A percentile compares a stretch with the other conserved stretches of the same genome.
Evolutionary conservation across 2,888 invertebrate genomes (phyloP).

Genomic region (Lochmaea capreae): DNA sequence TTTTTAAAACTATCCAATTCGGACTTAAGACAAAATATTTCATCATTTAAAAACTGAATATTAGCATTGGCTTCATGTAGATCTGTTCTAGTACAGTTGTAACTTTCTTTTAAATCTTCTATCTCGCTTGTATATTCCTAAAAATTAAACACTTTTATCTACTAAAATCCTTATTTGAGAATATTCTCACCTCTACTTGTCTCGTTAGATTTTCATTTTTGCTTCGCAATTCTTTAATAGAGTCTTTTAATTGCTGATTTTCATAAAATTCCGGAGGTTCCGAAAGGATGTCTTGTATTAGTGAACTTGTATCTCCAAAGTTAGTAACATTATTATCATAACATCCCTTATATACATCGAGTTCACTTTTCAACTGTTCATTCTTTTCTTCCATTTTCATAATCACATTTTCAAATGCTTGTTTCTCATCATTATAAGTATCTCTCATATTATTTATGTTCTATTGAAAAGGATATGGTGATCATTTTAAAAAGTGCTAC

Average conservation of each 20-base stretch:
- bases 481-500: background rate
- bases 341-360: slow-evolving; percentile 35
- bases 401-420: slow-evolving; percentile 43
- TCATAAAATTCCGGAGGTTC: slow-evolving; percentile 29
- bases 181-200: slow-evolving; percentile 30
- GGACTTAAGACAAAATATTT: slow-evolving; percentile 49
- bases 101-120: slow-evolving; percentile 47
- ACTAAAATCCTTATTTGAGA: background rate
- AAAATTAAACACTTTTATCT: slow-evolving; percentile 10
- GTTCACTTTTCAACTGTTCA: slow-evolving; percentile 36
- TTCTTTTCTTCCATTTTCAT: slow-evolving; percentile 44
- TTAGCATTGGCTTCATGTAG: slow-evolving; percentile 51
- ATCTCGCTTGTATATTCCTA: slow-evolving; percentile 48
- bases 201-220: slow-evolving; percentile 29
- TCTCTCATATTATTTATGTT: slow-evolving; percentile 37
- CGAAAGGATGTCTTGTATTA: slow-evolving; percentile 37
- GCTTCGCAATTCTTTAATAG: slow-evolving; percentile 39
- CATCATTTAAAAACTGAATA: slow-evolving; percentile 56
- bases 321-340: slow-evolving; percentile 26
- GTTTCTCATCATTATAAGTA: slow-evolving; percentile 42
- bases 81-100: slow-evolving; percentile 53
- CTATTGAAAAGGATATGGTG: background rate
- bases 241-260: slow-evolving; percentile 41
- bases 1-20: slow-evolving; percentile 56
- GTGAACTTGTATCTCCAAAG: slow-evolving; percentile 35